Evolutionary conservation across 2,888 invertebrate genomes (phyloP), one percentile per base, ranked within the genome.

Genomic region (Tromatobia lineatoria): DNA sequence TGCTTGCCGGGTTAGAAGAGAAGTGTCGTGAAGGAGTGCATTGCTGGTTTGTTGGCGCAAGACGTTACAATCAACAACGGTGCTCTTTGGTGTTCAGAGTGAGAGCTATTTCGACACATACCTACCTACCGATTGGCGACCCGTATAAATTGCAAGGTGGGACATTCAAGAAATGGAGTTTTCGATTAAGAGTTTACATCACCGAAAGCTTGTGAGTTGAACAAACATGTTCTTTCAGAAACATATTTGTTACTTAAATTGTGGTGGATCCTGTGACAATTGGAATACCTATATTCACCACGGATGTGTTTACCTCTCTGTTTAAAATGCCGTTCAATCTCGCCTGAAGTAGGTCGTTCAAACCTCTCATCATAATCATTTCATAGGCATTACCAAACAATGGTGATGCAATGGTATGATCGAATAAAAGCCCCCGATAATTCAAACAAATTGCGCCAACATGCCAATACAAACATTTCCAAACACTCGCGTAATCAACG

Each of bases 1-100:
- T 64, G 64, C 18, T 64, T 42, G 64, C 64, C 38, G 64, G 38
- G 18, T 64, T 38, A 10, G 64, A 42, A 18, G n/a, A 29, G 18
- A 61, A 42, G 64, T 38, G 64, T 64, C 25, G 42, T 38, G 64
- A 64, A 38, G n/a, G 38, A 64, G 64, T 64, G 64, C 64, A 38
- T 64, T 38, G 64, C 38, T 64, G 64, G 18, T 64, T 38, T 64
- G 64, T 64, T 64, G 64, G 20, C 64, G 64, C 42, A 42, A 64
- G 38, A 64, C 20, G 64, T 64, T 64, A 64, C 38, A 64, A 64
- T 64, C 64, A 64, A 64, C 64, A 64, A 64, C 64, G 13, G 18
- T 20, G 20, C 42, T 64, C 34, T 18, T 38, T 42, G 42, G 64
- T 20, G 20, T 15, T 42, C 8, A 20, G 34, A 61, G 59, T 25